These are phyloP conservation scores for Euura lappo DNA, from an alignment of 1,140 invertebrate species.

Conservation along the genomic window DNA sequence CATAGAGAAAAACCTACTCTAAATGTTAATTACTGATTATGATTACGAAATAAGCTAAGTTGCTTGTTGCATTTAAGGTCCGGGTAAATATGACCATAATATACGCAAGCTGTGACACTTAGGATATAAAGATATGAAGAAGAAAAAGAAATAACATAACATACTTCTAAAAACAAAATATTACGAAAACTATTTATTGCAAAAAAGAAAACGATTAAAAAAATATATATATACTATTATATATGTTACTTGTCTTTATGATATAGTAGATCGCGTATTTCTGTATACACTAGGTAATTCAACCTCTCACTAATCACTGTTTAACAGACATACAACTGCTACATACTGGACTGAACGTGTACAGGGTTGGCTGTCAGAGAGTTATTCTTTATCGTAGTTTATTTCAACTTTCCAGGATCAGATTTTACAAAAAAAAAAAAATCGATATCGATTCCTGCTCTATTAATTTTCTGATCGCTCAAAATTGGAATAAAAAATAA, in stretches of 20 bases:
- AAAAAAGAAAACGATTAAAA: neutral
- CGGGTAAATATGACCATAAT: conserved; percentile 46
- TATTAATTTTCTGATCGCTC: no score
- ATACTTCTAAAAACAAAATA: conserved; percentile 6
- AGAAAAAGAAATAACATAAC: neutral
- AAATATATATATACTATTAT: neutral
- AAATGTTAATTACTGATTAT: conserved; percentile 37
- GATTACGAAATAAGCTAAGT: conserved; percentile 24
- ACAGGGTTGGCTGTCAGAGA: conserved; percentile 4
- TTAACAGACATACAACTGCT: conserved; percentile 1
- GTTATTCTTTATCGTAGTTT: neutral
- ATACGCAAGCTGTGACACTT: conserved; percentile 15
- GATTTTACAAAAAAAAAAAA: no score
- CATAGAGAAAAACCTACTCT: conserved; percentile 22
- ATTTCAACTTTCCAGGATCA: no score
- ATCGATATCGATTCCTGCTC: no score
- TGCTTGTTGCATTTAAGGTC: conserved; percentile 42
- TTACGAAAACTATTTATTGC: conserved; percentile 3
- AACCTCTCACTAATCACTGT: neutral
- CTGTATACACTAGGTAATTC: conserved; percentile 2
- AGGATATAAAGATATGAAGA: neutral
- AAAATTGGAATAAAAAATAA: no score
- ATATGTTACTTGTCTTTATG: conserved; percentile 4
- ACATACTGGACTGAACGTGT: neutral
- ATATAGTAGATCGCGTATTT: conserved; percentile 9